A percentile compares a stretch with the other conserved stretches of the same genome.
phyloP scores from a whole-genome alignment of 2,113 vertebrate species.

The Tenebrosternarchus preto region DNA sequence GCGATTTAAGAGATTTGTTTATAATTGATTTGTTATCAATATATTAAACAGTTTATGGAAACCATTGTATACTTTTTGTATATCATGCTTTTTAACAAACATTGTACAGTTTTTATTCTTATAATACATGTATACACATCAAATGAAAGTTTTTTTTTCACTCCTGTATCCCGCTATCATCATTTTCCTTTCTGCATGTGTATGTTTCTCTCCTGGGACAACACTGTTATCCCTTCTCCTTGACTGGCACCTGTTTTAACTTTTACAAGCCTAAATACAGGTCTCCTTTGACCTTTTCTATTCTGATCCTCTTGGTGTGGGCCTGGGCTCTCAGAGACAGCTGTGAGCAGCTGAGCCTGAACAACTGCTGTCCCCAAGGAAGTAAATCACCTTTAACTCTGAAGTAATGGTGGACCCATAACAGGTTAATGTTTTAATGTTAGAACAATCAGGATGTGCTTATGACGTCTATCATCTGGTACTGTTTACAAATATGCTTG shows the following conservation, averaged over 20 bases:
- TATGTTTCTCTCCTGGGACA: constrained; percentile 33
- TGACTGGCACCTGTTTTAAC: constrained; percentile 72
- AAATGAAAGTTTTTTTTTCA: not conserved
- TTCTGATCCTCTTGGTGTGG: constrained; percentile 63
- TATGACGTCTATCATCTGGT: not conserved
- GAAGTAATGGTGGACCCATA: constrained; percentile 64
- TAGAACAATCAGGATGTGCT: not conserved
- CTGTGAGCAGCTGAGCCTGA: constrained; percentile 75
- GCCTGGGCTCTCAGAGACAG: constrained; percentile 68
- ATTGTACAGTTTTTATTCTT: not conserved
- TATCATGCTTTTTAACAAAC: not conserved
- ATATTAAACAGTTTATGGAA: not conserved
- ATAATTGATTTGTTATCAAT: not conserved
- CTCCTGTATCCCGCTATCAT: not conserved
- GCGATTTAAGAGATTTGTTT: no score
- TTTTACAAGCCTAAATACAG: constrained; percentile 68
- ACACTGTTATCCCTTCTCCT: constrained; percentile 59
- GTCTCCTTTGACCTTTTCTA: constrained; percentile 72
- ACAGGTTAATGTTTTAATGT: constrained; percentile 28
- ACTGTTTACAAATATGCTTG: not conserved
- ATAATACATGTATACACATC: not conserved
- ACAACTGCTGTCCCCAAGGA: constrained; percentile 74
- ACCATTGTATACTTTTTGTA: not conserved
- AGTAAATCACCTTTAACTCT: constrained; percentile 56
- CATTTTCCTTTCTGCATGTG: constrained; percentile 16